phyloP scores from a whole-genome alignment of 2,113 vertebrate species.

The Perognathus longimembris region DNA sequence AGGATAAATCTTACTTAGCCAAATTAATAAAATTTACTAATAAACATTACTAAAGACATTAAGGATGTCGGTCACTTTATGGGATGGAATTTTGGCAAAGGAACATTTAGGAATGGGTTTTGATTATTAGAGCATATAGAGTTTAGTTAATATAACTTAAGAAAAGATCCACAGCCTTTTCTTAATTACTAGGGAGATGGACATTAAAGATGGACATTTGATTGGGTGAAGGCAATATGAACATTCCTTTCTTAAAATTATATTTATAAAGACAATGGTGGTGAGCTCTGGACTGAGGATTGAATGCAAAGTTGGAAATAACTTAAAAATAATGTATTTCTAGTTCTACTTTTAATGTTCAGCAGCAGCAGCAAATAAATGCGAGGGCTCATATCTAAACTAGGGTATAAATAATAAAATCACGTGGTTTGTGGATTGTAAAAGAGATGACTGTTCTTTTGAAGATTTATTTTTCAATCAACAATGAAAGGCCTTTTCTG shows the following conservation, averaged over 20 bases:
- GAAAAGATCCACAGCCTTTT: not conserved
- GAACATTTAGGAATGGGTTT: not conserved
- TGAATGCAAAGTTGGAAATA: not conserved
- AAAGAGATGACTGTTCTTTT: not conserved
- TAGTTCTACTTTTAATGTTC: not conserved
- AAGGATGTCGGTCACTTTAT: conserved; percentile 21
- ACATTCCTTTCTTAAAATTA: not conserved
- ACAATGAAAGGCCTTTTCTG: conserved; percentile 31
- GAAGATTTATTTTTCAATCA: conserved; percentile 30
- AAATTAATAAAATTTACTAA: conserved; percentile 19
- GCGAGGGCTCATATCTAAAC: not conserved
- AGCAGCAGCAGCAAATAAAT: not conserved
- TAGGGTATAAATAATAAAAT: not conserved
- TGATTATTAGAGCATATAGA: no score
- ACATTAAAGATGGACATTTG: not conserved
- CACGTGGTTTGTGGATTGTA: not conserved
- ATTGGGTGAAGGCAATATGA: not conserved
- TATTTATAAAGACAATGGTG: conserved; percentile 22
- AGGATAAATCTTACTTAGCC: not conserved
- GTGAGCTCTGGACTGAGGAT: not conserved
- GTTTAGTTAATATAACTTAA: not conserved
- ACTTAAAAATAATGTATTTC: not conserved
- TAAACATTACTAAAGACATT: not conserved
- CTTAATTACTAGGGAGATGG: not conserved
- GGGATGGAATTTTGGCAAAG: not conserved